These are phyloP conservation scores for Xenotilapia caudafasciata DNA, from an alignment of 2,113 vertebrate species.

Conservation along the genomic window DNA sequence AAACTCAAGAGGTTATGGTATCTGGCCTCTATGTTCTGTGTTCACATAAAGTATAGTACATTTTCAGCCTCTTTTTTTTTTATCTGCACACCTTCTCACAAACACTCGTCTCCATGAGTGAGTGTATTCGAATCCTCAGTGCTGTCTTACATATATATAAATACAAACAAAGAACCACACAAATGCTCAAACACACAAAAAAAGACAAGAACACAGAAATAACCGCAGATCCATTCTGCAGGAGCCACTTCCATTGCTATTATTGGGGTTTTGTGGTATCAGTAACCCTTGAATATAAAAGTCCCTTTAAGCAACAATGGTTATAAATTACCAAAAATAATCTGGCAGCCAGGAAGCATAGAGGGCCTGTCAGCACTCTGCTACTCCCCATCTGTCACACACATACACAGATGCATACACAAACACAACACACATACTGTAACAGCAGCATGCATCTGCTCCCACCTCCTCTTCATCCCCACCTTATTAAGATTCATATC, in stretches of 20 bases:
- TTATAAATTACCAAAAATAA: conserved; percentile 77
- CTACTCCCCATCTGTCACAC: conserved; percentile 70
- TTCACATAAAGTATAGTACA: not conserved
- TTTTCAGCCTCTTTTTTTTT: not conserved
- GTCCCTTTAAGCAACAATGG: conserved; percentile 63
- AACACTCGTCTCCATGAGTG: not conserved
- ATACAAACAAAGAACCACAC: not conserved
- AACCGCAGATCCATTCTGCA: not conserved
- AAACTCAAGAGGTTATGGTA: not conserved
- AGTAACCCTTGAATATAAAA: conserved; percentile 52
- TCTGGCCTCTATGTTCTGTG: not conserved
- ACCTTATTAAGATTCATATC: conserved; percentile 79
- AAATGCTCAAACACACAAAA: not conserved
- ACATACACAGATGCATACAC: conserved; percentile 1
- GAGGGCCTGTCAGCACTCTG: conserved; percentile 66
- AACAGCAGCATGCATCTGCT: conserved; percentile 32
- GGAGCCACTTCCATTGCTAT: not conserved
- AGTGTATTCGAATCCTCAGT: not conserved
- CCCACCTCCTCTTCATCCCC: conserved; percentile 15
- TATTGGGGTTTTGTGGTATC: conserved; percentile 15
- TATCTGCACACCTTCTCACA: not conserved
- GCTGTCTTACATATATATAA: not conserved
- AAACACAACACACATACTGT: conserved; percentile 18
- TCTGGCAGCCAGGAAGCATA: conserved; percentile 62
- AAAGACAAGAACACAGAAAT: conserved; percentile 3